These are phyloP conservation scores for Colossoma macropomum DNA, from an alignment of 2,113 vertebrate species.

Conservation along the genomic window DNA sequence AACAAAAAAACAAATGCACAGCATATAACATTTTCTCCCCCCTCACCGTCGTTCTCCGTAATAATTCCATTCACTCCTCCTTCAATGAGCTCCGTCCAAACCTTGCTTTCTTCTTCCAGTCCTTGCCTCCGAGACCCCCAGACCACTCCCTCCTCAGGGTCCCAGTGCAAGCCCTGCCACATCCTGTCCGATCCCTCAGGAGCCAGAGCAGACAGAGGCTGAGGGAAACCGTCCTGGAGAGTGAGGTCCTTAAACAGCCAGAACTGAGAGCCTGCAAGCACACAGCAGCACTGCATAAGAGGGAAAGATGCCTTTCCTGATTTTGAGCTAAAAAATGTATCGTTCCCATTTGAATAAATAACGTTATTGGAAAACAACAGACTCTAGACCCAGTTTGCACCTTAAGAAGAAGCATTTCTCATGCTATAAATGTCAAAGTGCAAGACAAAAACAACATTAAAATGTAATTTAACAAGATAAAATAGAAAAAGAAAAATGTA, in stretches of 20 bases:
- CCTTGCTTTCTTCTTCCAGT: conserved; percentile 47
- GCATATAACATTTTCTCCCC: background rate
- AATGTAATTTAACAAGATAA: no score
- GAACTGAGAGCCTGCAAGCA: conserved; percentile 66
- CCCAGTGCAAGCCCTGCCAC: conserved; percentile 67
- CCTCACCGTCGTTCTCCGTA: conserved; percentile 64
- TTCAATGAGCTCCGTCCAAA: conserved; percentile 68
- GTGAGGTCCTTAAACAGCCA: conserved; percentile 75
- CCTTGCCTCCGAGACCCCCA: conserved; percentile 58
- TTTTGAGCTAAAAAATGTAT: no score
- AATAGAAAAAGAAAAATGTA: no score
- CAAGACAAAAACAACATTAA: no score
- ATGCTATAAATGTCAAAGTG: no score
- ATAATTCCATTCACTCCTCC: conserved; percentile 74
- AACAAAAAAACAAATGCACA: no score
- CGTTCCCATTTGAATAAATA: no score
- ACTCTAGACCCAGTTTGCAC: no score
- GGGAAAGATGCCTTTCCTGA: no score
- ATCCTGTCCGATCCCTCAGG: background rate
- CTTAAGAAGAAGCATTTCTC: no score
- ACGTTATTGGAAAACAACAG: no score
- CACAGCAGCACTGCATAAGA: background rate
- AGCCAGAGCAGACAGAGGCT: conserved; percentile 65
- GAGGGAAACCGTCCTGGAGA: conserved; percentile 74
- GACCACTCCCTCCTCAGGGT: conserved; percentile 63